Percentiles rank a stretch among this genome's conserved stretches.
Evolutionary conservation across 2,113 vertebrate genomes (phyloP).

Genomic region (Rhodinocichla rosea): DNA sequence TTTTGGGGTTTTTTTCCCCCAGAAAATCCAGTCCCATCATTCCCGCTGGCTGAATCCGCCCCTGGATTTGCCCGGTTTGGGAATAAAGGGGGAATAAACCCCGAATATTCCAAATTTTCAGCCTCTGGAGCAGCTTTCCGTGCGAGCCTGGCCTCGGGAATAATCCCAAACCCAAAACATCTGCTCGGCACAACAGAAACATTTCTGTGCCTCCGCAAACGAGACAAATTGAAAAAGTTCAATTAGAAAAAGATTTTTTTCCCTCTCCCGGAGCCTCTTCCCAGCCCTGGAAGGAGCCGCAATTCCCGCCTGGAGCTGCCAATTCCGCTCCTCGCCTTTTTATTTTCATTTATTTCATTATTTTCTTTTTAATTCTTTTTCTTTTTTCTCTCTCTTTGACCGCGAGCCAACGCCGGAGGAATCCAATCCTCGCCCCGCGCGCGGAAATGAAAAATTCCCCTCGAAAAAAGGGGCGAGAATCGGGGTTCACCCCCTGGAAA

Average conservation of each 20-base stretch:
- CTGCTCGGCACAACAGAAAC: conserved; percentile 12
- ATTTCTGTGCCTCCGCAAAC: neutral
- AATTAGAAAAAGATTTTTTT: neutral
- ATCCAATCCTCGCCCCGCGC: neutral
- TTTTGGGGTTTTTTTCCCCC: neutral
- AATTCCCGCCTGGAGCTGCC: neutral
- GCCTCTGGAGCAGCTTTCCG: neutral
- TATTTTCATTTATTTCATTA: accelerated
- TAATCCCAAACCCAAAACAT: conserved; percentile 21
- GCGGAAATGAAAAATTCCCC: neutral
- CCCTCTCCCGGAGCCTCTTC: neutral
- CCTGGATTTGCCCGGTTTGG: neutral
- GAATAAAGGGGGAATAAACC: neutral
- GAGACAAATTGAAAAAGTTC: neutral
- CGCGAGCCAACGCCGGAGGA: neutral
- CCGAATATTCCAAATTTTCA: neutral
- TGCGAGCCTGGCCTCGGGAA: neutral
- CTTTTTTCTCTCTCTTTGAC: neutral
- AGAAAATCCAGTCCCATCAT: neutral
- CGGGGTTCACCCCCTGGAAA: neutral
- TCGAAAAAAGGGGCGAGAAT: neutral
- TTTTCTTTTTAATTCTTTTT: neutral
- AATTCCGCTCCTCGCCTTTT: neutral
- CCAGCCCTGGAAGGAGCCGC: neutral
- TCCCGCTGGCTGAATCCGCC: neutral